phyloP scores from a whole-genome alignment of 2,888 invertebrate species.

The Euproctis similis region DNA sequence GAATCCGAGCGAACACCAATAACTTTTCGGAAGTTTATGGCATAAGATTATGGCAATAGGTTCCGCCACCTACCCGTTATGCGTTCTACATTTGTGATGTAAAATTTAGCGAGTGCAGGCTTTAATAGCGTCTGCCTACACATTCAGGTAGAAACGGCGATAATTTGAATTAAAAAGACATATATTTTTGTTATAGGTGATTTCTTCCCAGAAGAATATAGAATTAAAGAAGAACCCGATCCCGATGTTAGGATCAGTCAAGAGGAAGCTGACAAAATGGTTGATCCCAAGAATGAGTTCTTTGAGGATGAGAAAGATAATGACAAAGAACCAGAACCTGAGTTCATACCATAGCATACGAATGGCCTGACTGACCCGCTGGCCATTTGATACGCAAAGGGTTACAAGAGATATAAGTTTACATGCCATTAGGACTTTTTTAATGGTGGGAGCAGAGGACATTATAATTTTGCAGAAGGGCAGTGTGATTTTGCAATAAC shows the following conservation, averaged over 20 bases:
- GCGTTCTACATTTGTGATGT: too few relatives aligned
- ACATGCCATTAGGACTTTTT: not conserved
- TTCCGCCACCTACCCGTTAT: too few relatives aligned
- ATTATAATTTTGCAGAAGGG: too few relatives aligned
- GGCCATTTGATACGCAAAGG: constrained; percentile 46
- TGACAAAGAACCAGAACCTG: constrained; percentile 79
- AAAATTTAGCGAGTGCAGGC: too few relatives aligned
- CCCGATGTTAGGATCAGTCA: constrained; percentile 87
- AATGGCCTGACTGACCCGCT: constrained; percentile 41
- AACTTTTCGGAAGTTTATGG: too few relatives aligned
- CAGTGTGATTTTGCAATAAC: too few relatives aligned
- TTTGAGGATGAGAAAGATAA: constrained; percentile 94
- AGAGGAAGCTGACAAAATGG: constrained; percentile 86
- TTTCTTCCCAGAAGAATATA: constrained; percentile 82
- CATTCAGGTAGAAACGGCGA: not conserved
- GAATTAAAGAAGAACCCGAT: constrained; percentile 86
- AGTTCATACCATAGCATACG: constrained; percentile 65
- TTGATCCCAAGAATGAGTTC: constrained; percentile 91
- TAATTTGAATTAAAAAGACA: too few relatives aligned
- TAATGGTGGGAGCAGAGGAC: too few relatives aligned
- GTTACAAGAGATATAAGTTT: constrained; percentile 23
- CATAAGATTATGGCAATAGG: too few relatives aligned
- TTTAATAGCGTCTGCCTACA: not conserved
- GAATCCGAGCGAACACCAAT: too few relatives aligned
- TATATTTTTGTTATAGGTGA: constrained; percentile 72